Base-by-base conservation (phyloP, 2,113 vertebrate species). In the Agapornis roseicollis region DNA sequence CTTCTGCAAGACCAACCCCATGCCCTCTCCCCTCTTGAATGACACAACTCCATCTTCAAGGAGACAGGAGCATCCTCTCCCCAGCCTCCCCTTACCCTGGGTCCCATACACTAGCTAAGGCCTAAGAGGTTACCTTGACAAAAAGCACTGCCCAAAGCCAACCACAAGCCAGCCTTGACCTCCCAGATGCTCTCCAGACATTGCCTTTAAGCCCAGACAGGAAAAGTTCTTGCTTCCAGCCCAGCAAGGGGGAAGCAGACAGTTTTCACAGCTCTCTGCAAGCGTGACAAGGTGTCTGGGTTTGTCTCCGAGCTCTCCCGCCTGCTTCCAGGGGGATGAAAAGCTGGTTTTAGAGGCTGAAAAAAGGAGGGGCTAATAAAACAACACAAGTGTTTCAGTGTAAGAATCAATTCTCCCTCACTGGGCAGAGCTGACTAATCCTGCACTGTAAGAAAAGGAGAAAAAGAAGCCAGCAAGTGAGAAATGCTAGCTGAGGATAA, bases 351-450 rank as follows among this genome's bases (percentile, higher is more conserved):
- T 79, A 73, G 60, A 68, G 60, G 64, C 46, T 71, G 47, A 13
- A 69, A 69, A 47, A 58, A 58, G 7, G 33, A 52, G 4, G 18
- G 27, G 33, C 70, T 13, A 50, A 50, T 18, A 25, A 33, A 33
- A 41, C n/a, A 64, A 63, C 44, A 29, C 49, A 64, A 24, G 47
- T 65, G 76, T 85, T 93, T 80, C 5, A 3, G 80, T 47, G n/a
- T 61, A 82, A 66, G 83, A 82, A 91, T 94, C 61, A 55, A 50
- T 93, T 90, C 90, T 66, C 47, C 71, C 80, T 85, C 19, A 13
- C 61, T 37, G 66, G 76, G 90, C 76, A 91, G 82, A 91, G 90
- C 84, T 82, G 76, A 82, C 46, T 78, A 29, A 79, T 88, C 81
- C 61, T 93, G 85, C 88, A 79, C 61, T 37, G 77, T 0, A 13